Evolutionary conservation across 2,888 invertebrate species (phyloP).

Genomic region (Pandemis cinnamomeana): DNA sequence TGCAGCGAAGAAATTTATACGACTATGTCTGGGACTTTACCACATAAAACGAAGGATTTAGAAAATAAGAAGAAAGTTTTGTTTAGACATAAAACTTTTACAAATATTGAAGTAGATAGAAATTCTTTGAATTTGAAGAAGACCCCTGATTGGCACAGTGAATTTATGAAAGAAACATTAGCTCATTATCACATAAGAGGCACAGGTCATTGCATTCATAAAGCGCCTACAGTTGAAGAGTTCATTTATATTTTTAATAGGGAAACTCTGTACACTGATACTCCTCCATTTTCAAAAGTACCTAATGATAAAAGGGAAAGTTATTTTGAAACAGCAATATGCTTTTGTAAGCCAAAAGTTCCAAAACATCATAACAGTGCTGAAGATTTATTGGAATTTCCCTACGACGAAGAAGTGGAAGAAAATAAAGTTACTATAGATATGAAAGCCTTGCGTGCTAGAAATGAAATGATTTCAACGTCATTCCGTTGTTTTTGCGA

Average conservation of each 20-base stretch:
- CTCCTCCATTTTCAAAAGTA: conserved; percentile 66
- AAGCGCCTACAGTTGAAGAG: conserved; percentile 74
- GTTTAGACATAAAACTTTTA: conserved; percentile 80
- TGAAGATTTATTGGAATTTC: conserved; percentile 72
- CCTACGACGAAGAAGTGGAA: conserved; percentile 50
- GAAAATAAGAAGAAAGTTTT: conserved; percentile 69
- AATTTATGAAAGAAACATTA: conserved; percentile 73
- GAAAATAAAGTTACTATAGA: conserved; percentile 68
- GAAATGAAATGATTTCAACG: conserved; percentile 63
- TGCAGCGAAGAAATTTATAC: conserved; percentile 72
- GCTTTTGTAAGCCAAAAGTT: conserved; percentile 75
- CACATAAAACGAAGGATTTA: conserved; percentile 63
- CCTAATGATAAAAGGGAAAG: conserved; percentile 67
- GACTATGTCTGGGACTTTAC: conserved; percentile 77
- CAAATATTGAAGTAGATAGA: conserved; percentile 76
- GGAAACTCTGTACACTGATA: conserved; percentile 70
- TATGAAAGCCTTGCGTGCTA: conserved; percentile 60
- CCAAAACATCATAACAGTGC: conserved; percentile 76
- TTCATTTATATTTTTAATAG: conserved; percentile 79
- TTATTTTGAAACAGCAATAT: conserved; percentile 79
- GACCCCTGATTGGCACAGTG: conserved; percentile 66
- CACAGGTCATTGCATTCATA: conserved; percentile 79
- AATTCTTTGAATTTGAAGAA: conserved; percentile 67
- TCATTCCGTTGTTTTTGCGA: conserved; percentile 80
- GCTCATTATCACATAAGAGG: conserved; percentile 78